Conservation (phyloP, 2,113 vertebrate genomes). For the Zosterops pallidus region DNA sequence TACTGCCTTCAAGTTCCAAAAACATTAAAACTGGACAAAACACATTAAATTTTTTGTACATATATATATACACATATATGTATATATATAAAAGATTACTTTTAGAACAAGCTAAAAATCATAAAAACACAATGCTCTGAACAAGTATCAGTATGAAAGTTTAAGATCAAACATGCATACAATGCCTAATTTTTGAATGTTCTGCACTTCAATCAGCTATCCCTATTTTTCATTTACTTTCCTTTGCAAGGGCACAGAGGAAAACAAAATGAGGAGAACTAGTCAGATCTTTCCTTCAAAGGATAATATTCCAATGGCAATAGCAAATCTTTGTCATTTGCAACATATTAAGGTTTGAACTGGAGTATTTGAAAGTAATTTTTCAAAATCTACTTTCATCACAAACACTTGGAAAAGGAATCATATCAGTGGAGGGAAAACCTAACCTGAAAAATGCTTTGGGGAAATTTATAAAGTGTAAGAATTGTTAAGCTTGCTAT, state of each 20-base stretch:
- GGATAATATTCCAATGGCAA: neutral
- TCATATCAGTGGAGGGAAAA: neutral
- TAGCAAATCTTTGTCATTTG: neutral
- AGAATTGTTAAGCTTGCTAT: neutral
- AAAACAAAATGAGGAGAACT: neutral
- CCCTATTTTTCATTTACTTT: conserved; percentile 13
- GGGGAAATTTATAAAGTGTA: neutral
- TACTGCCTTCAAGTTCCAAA: neutral
- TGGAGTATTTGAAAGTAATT: neutral
- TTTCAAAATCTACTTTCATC: neutral
- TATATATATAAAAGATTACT: neutral
- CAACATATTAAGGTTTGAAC: neutral
- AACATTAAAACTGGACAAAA: neutral
- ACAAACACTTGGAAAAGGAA: neutral
- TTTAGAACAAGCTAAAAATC: neutral
- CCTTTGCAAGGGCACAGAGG: neutral
- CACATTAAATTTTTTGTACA: neutral
- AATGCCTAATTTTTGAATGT: neutral
- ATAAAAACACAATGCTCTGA: neutral
- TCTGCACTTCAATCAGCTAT: neutral
- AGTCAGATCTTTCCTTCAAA: neutral
- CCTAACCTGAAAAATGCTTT: neutral
- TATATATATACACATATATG: too few relatives aligned
- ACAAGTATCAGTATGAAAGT: neutral
- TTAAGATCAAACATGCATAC: neutral